Conservation (phyloP, 1,140 invertebrate genomes). For the Trichoplusia ni region DNA sequence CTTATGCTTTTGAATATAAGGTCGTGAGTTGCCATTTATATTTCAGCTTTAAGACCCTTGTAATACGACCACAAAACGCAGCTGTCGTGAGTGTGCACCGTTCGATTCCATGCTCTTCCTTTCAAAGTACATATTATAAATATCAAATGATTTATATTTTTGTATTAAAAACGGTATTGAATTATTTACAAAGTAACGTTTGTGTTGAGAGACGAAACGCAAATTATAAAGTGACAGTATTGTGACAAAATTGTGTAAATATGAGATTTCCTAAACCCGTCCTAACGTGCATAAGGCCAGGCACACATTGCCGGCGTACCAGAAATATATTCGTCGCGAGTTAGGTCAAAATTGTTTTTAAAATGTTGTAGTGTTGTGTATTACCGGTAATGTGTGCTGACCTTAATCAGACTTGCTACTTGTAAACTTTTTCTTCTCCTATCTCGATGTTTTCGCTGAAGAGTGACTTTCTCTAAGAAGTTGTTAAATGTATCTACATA, state of each 20-base stretch:
- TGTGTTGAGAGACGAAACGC: constrained; percentile 17
- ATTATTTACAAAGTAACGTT: constrained; percentile 20
- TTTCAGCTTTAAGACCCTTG: not conserved
- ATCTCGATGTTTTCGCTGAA: constrained; percentile 10
- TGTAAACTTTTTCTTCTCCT: constrained; percentile 7
- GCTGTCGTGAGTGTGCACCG: not conserved
- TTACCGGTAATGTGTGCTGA: not conserved
- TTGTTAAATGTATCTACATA: not conserved
- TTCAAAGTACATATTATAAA: constrained; percentile 11
- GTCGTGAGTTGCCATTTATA: not conserved
- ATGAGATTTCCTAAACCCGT: constrained; percentile 11
- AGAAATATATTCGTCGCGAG: too few species aligned
- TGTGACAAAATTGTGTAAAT: constrained; percentile 12
- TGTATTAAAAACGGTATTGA: constrained; percentile 12
- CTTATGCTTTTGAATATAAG: not conserved
- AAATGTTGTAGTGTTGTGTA: too few species aligned
- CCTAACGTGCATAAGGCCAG: not conserved
- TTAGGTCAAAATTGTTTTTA: too few species aligned
- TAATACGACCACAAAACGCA: not conserved
- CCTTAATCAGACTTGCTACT: not conserved
- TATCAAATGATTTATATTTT: constrained; percentile 21
- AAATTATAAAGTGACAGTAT: not conserved
- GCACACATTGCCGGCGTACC: constrained; percentile 6
- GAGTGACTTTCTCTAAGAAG: not conserved
- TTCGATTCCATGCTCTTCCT: constrained; percentile 16